Percentiles rank a stretch among this genome's conserved stretches.
Evolutionary conservation across 1,140 invertebrate genomes (phyloP).

Genomic region (Mizuhopecten yessoensis): DNA sequence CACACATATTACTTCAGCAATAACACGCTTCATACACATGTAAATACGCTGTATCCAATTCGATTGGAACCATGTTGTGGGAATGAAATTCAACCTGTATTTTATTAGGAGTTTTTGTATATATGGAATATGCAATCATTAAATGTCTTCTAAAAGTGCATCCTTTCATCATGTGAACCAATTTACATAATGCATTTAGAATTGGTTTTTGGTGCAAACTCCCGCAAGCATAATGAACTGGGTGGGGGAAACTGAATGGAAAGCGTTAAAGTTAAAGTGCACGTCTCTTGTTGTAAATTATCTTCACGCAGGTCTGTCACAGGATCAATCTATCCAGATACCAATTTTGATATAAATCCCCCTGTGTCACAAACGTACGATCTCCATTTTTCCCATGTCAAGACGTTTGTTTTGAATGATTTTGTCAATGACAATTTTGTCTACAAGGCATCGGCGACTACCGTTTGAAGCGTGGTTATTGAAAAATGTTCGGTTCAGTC

Average conservation of each 20-base stretch:
- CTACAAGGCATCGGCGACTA: not conserved
- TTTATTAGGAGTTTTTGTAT: not conserved
- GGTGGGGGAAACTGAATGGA: not conserved
- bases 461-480: too few species aligned
- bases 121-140: not conserved
- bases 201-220: constrained; percentile 16
- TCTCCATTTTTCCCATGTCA: not conserved
- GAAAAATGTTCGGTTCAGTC: too few species aligned
- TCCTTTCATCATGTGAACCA: constrained; percentile 9
- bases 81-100: not conserved
- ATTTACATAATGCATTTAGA: constrained; percentile 29
- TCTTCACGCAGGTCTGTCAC: not conserved
- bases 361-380: not conserved
- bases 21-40: not conserved
- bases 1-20: too few species aligned
- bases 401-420: not conserved
- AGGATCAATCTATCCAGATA: not conserved
- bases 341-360: constrained; percentile 9
- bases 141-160: not conserved
- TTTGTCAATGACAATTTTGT: not conserved
- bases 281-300: not conserved
- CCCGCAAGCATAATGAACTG: constrained; percentile 22
- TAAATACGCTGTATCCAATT: not conserved
- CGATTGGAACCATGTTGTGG: not conserved
- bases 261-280: constrained; percentile 26